These are phyloP conservation scores for Lithobates pipiens DNA, from an alignment of 2,797 vertebrate species.

Conservation along the genomic window DNA sequence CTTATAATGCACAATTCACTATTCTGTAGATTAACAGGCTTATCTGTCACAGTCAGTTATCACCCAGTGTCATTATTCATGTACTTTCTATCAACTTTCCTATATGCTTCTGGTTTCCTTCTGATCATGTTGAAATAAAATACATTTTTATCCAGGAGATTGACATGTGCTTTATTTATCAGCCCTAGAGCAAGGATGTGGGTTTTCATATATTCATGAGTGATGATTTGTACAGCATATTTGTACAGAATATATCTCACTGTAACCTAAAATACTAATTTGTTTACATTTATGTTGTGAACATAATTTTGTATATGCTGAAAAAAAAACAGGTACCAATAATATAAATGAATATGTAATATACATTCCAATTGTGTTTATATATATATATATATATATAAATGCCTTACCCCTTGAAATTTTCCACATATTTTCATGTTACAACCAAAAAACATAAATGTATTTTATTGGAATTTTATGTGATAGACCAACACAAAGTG, in stretches of 20 bases:
- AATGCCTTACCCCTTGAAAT: too few species aligned
- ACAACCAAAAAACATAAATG: too few species aligned
- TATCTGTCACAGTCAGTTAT: conserved; percentile 60
- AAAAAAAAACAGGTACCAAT: not conserved
- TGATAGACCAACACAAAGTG: too few species aligned
- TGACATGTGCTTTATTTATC: conserved; percentile 53
- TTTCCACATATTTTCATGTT: too few species aligned
- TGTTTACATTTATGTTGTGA: conserved; percentile 4
- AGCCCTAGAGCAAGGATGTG: conserved; percentile 24
- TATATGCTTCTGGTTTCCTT: conserved; percentile 50
- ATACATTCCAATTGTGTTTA: not conserved
- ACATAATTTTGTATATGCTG: not conserved
- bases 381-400: too few species aligned
- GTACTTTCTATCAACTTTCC: conserved; percentile 56
- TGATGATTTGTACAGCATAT: conserved; percentile 35
- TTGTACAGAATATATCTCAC: conserved; percentile 13
- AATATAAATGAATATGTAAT: not conserved
- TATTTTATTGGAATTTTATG: too few species aligned
- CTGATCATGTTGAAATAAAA: conserved; percentile 59
- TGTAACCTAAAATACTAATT: conserved; percentile 17
- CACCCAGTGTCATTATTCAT: conserved; percentile 59
- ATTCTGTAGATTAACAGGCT: conserved; percentile 59
- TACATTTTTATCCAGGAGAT: conserved; percentile 55
- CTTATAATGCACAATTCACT: conserved; percentile 48
- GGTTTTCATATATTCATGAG: conserved; percentile 38